These are phyloP conservation scores for Drosophila funebris DNA, from an alignment of 1,140 invertebrate species.

Conservation along the genomic window DNA sequence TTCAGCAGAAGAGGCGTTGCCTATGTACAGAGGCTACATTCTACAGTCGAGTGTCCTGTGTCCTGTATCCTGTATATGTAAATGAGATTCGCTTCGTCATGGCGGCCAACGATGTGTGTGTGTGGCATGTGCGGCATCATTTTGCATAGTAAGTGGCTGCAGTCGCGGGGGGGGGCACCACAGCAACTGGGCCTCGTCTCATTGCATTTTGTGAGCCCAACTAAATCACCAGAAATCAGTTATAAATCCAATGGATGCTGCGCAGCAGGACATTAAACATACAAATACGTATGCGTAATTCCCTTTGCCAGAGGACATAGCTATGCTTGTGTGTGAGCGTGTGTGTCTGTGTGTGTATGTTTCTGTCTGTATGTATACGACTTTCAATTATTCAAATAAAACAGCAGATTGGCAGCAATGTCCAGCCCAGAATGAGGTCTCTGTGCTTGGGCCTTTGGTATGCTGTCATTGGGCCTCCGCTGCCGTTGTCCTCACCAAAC, in stretches of 20 bases:
- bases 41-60: not conserved
- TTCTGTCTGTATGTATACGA: constrained; percentile 34
- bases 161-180: constrained; percentile 9
- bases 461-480: constrained; percentile 18
- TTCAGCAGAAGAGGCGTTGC: not conserved
- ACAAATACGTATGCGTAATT: constrained; percentile 82
- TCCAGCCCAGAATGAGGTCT: not conserved
- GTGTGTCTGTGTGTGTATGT: constrained; percentile 29
- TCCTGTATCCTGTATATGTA: constrained; percentile 29
- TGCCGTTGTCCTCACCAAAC: constrained; percentile 2
- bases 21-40: not conserved
- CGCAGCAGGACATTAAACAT: constrained; percentile 69
- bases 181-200: constrained; percentile 40
- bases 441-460: not conserved
- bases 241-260: constrained; percentile 70
- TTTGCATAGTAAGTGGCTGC: constrained; percentile 71
- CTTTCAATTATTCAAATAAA: constrained; percentile 82
- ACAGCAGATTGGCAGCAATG: constrained; percentile 54
- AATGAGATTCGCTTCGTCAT: constrained; percentile 68
- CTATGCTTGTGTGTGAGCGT: constrained; percentile 1
- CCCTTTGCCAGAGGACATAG: constrained; percentile 58
- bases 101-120: constrained; percentile 11
- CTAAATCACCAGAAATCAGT: constrained; percentile 81
- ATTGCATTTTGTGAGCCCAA: constrained; percentile 68
- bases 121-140: constrained; percentile 56